Evolutionary conservation across 2,888 invertebrate genomes (phyloP), one percentile per base, ranked within the genome.

Genomic region (Cyclophora punctaria): DNA sequence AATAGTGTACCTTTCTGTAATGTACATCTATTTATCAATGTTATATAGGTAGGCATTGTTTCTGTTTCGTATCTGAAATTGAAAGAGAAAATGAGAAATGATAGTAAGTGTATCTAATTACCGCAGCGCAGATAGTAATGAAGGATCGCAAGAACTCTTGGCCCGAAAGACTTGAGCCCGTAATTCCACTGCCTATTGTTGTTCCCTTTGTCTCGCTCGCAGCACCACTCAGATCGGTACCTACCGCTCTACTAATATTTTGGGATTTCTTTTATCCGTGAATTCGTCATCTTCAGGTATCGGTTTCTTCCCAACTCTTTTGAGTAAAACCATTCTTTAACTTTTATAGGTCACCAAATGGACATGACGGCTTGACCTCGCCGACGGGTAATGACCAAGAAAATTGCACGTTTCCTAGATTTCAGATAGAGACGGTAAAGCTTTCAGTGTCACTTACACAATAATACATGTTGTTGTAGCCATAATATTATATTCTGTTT

Each of bases 131-230:
- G 69, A 70, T 70, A 72, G 64, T 75, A 78, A 80, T 77, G 69
- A 78, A 75, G 69, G 71, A 66, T 67, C 63, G 57, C 66, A 58
- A 71, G 69, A 68, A 68, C 63, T 69, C 69, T 62, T 55, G 62
- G 60, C 56, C 62, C 62, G 71, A 69, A 74, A 73, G 67, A 69
- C 69, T 73, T 69, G 64, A 71, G 70, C 66, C 70, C 69, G 74
- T 78, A 73, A 77, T 75, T 71, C 69, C 64, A 54, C 65, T 62
- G 69, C 64, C 70, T 74, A 75, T 79, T 76, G 77, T 79, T 75
- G 77, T 78, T 71, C 64, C 66, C 71, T 76, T 79, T 78, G 75
- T 78, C 64, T 72, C 58, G 58, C 52, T 52, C 62, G 49, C 63
- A 60, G 61, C 62, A 57, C 63, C 64, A 63, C 68, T 66, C 63